phyloP scores from a whole-genome alignment of 2,888 invertebrate species.

The Nasonia oneida region DNA sequence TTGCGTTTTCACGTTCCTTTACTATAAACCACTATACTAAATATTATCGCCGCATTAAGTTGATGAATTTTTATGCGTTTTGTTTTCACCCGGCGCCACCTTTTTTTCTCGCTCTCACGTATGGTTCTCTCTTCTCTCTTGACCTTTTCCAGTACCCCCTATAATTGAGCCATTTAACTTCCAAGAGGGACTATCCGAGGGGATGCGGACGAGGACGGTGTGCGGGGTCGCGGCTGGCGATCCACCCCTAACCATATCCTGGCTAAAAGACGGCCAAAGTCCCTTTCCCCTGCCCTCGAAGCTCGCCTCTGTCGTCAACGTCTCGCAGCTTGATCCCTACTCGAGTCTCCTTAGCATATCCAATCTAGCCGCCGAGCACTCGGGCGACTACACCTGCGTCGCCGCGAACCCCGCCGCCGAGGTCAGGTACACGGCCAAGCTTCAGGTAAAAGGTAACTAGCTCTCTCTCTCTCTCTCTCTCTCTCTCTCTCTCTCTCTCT shows the following conservation, averaged over 20 bases:
- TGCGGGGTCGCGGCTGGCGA: slow-evolving; percentile 91
- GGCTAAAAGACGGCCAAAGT: slow-evolving; percentile 89
- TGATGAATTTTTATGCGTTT: background rate
- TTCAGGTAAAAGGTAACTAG: slow-evolving; percentile 90
- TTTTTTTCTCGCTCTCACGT: slow-evolving; percentile 82
- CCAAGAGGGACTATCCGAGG: slow-evolving; percentile 90
- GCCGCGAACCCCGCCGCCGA: slow-evolving; percentile 89
- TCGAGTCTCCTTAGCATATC: slow-evolving; percentile 89
- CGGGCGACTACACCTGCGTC: slow-evolving; percentile 89
- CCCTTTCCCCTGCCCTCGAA: slow-evolving; percentile 83
- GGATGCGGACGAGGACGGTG: slow-evolving; percentile 90
- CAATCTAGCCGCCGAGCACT: slow-evolving; percentile 87
- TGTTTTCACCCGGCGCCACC: slow-evolving; percentile 73
- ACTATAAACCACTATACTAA: too few species aligned
- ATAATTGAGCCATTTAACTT: slow-evolving; percentile 92
- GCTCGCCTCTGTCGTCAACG: slow-evolving; percentile 83
- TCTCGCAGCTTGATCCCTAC: slow-evolving; percentile 87
- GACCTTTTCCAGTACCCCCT: slow-evolving; percentile 87
- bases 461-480: slow-evolving; percentile 43
- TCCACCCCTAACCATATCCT: slow-evolving; percentile 88
- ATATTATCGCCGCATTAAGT: too few species aligned
- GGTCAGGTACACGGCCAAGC: slow-evolving; percentile 89
- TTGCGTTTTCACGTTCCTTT: too few species aligned
- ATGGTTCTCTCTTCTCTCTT: slow-evolving; percentile 81
- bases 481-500: background rate